Conservation (phyloP, 2,113 vertebrate species). For the Pomatostomus ruficeps region DNA sequence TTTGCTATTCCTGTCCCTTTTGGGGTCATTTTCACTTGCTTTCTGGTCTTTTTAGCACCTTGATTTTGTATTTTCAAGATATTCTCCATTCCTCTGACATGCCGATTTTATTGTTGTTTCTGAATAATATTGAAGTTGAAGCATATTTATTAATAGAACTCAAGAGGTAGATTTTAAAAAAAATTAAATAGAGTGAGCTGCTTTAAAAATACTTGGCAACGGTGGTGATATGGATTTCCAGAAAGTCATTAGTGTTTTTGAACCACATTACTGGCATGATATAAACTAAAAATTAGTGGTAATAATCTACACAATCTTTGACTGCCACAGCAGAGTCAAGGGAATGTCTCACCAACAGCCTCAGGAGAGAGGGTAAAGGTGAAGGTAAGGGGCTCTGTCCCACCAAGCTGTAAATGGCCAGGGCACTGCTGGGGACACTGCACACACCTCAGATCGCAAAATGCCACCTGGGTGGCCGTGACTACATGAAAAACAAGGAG, state of each 20-base stretch:
- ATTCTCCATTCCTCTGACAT: not conserved
- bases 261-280: not conserved
- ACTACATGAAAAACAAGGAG: rapidly evolving
- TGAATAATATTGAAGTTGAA: not conserved
- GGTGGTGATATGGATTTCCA: rapidly evolving
- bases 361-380: rapidly evolving
- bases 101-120: not conserved
- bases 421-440: not conserved
- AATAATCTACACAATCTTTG: no score
- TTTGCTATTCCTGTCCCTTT: not conserved
- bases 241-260: not conserved
- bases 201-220: not conserved
- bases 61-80: not conserved
- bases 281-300: not conserved
- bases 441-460: rapidly evolving
- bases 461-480: not conserved
- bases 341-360: rapidly evolving
- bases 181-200: not conserved
- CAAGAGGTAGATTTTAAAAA: not conserved
- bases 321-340: no score
- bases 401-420: rapidly evolving
- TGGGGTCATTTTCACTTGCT: not conserved
- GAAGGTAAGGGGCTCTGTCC: rapidly evolving
- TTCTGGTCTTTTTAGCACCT: not conserved
- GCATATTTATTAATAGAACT: not conserved